Conservation (phyloP, 2,888 invertebrate genomes). For the Meliscaeva auricollis region DNA sequence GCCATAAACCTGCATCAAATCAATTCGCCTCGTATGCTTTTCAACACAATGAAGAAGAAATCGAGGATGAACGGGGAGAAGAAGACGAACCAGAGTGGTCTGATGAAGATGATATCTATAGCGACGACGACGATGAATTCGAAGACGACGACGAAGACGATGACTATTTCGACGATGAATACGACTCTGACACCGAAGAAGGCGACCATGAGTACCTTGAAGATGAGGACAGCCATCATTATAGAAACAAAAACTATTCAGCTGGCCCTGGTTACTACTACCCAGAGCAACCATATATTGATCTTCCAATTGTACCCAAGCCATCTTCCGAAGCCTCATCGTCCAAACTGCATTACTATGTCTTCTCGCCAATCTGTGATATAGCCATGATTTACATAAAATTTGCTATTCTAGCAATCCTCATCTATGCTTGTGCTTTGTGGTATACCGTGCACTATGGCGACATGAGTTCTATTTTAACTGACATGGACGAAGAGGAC, state of each 20-base stretch:
- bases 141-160: constrained; percentile 7
- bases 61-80: not conserved
- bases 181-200: constrained; percentile 21
- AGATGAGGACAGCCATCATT: not conserved
- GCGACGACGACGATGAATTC: constrained; percentile 7
- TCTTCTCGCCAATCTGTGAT: constrained; percentile 78
- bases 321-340: constrained; percentile 25
- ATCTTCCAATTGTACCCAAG: constrained; percentile 30
- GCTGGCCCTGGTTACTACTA: constrained; percentile 11
- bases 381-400: constrained; percentile 82
- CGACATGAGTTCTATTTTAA: constrained; percentile 77
- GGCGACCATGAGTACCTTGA: constrained; percentile 23
- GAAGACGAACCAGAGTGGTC: constrained; percentile 3
- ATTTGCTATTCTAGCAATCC: constrained; percentile 80
- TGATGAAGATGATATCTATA: constrained; percentile 33
- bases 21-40: constrained; percentile 23
- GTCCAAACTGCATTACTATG: constrained; percentile 77
- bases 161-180: constrained; percentile 2
- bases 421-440: constrained; percentile 80
- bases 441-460: constrained; percentile 81
- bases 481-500: constrained; percentile 6
- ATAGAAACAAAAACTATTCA: constrained; percentile 4
- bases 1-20: constrained; percentile 39
- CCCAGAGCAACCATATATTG: constrained; percentile 34
- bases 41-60: constrained; percentile 8